These are phyloP conservation scores for Drosophila anomelani DNA, from an alignment of 2,888 invertebrate genomes.

Conservation along the genomic window DNA sequence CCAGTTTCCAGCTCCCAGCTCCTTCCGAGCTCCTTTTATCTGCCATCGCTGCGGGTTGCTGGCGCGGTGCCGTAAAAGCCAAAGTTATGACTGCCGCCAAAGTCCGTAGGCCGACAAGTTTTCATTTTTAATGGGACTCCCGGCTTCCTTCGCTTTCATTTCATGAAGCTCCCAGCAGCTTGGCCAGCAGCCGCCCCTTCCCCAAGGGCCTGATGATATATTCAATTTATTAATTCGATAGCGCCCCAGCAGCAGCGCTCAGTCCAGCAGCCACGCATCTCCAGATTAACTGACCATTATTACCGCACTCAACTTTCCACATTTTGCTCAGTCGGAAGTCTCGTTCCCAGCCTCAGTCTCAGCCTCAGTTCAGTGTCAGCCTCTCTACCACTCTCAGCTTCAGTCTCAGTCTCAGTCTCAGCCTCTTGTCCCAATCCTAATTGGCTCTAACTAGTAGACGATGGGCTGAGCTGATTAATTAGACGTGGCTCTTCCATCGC, in stretches of 20 bases:
- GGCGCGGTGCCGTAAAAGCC: constrained; percentile 29
- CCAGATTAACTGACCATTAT: constrained; percentile 16
- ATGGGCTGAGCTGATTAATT: constrained; percentile 20
- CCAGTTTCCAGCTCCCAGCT: background rate
- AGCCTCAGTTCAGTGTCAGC: background rate
- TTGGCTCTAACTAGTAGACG: constrained; percentile 18
- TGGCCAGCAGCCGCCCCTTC: background rate
- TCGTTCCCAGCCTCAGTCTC: background rate
- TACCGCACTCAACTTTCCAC: constrained; percentile 13
- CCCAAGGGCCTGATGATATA: constrained; percentile 24
- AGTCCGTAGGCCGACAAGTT: constrained; percentile 37
- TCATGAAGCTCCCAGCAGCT: background rate
- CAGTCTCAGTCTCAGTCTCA: background rate
- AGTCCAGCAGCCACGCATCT: constrained; percentile 4
- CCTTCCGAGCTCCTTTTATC: constrained; percentile 22
- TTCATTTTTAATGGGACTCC: constrained; percentile 23
- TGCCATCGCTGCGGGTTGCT: constrained; percentile 38
- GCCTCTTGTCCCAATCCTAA: constrained; percentile 3
- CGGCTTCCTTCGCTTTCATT: background rate
- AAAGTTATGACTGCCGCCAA: constrained; percentile 29
- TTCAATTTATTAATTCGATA: constrained; percentile 29
- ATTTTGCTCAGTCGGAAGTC: background rate
- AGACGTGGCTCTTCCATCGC: constrained; percentile 21
- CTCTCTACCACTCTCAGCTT: background rate
- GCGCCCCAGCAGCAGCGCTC: background rate